Base-by-base conservation (phyloP, 2,797 vertebrate genomes). In the Mergus octosetaceus region DNA sequence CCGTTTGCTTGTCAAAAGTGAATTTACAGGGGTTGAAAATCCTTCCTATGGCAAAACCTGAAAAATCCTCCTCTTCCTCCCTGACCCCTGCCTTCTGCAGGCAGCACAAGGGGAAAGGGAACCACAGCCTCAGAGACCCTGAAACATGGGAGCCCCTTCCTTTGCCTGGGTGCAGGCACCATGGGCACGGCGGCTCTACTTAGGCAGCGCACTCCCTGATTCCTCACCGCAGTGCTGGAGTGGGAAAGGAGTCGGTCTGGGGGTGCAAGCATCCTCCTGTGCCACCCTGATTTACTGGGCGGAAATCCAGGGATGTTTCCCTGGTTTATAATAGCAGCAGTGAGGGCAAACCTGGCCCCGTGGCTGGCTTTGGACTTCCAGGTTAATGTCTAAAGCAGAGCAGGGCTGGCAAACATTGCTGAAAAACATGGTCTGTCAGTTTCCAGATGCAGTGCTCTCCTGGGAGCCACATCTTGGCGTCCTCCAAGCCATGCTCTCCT, bases 1-100 rank as follows among this genome's bases (percentile, higher is more conserved):
- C 95, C 71, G 89, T 96, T 97, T 97, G 95, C 97, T 98, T 98
- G 98, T 97, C 97, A 97, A 97, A 97, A 97, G 94, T 96, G 97
- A 97, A 98, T 97, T 96, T 97, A 96, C 73, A 66, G 85, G 94
- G 94, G 92, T 96, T 94, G 94, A 97, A 97, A 98, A 97, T 92
- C 96, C 95, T 84, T 87, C 87, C 87, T 69, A 53, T 32, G 45
- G 47, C 36, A 47, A 93, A 83, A 88, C 27, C 56, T 60, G 86
- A 87, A 79, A 95, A 90, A 49, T n/a, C 15, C 18, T 65, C 22
- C 27, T 69, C 39, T 60, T 28, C 21, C 21, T 61, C 22, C 28
- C 20, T 17, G 10, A 13, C 16, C 39, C 36, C 62, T 80, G 62
- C 39, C 49, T 89, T 39, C 38, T 54, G 25, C 69, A 74, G 17